A percentile compares a stretch with the other conserved stretches of the same genome.
Evolutionary conservation across 2,797 vertebrate genomes (phyloP).

Genomic region (Sebastolobus alascanus): DNA sequence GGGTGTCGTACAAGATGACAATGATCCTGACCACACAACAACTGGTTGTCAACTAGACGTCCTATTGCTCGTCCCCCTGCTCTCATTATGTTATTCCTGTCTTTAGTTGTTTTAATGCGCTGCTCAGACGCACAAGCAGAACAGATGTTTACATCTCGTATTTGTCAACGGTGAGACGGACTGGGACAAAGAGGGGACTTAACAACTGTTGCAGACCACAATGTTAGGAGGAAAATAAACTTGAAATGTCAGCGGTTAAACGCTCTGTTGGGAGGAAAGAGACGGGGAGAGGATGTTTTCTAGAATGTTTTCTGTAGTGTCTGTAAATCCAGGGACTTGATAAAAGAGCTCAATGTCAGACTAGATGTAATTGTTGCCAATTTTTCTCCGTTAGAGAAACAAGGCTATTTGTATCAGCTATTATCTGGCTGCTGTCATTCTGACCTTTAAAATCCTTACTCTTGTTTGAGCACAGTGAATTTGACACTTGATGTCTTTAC

Average conservation of each 20-base stretch:
- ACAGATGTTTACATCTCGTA: conserved; percentile 28
- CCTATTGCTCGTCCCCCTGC: conserved; percentile 26
- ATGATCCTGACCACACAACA: conserved; percentile 45
- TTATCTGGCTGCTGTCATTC: conserved; percentile 43
- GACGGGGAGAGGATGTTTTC: conserved; percentile 21
- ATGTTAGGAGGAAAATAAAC: conserved; percentile 15
- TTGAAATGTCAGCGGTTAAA: conserved; percentile 30
- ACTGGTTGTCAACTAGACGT: conserved; percentile 59
- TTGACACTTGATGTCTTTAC: conserved; percentile 41
- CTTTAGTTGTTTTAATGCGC: conserved; percentile 26
- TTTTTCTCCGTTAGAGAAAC: conserved; percentile 60
- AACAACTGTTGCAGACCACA: background rate
- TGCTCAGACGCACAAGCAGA: conserved; percentile 4
- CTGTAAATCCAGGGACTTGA: conserved; percentile 54
- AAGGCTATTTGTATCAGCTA: conserved; percentile 47
- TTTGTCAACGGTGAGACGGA: conserved; percentile 18
- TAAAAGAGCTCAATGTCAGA: conserved; percentile 41
- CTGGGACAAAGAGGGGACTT: background rate
- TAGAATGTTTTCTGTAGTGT: conserved; percentile 17
- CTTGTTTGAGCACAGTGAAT: conserved; percentile 39
- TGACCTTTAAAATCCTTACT: conserved; percentile 65
- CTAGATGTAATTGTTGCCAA: conserved; percentile 61
- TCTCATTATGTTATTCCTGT: conserved; percentile 29
- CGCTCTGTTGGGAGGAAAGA: background rate
- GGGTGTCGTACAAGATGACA: conserved; percentile 46